A percentile compares a stretch with the other conserved stretches of the same genome.
These are phyloP conservation scores for Rhyacophila evoluta DNA, from an alignment of 2,888 invertebrate species.

Conservation along the genomic window DNA sequence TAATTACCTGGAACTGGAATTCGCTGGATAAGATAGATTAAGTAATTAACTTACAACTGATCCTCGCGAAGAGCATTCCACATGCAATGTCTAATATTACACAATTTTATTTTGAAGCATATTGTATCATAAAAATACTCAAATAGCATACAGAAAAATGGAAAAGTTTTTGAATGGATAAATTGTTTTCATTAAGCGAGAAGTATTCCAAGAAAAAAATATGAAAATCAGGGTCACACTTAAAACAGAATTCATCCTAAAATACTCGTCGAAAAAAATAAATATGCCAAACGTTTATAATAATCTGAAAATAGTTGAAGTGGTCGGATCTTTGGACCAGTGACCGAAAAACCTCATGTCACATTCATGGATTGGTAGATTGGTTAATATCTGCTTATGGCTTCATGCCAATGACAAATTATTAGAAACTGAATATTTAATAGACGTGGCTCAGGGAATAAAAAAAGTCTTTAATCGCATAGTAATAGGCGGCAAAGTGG, in stretches of 20 bases:
- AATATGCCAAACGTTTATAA: not conserved
- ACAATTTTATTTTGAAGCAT: too few species aligned
- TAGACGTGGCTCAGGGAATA: not conserved
- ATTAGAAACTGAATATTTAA: not conserved
- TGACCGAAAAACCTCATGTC: conserved; percentile 14
- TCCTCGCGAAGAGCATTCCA: too few species aligned
- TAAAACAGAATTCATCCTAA: not conserved
- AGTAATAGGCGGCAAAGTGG: too few species aligned
- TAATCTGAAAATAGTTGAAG: not conserved
- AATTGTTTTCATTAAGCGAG: too few species aligned
- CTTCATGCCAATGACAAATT: not conserved
- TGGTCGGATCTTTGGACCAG: not conserved
- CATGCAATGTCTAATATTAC: too few species aligned
- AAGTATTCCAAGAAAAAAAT: not conserved
- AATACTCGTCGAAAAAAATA: not conserved
- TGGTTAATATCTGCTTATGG: not conserved
- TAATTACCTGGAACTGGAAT: too few species aligned
- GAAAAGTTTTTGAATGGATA: not conserved
- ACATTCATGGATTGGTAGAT: not conserved
- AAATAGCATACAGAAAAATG: too few species aligned
- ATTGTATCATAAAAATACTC: too few species aligned
- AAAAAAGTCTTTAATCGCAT: not conserved
- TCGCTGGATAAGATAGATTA: too few species aligned
- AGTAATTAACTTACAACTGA: too few species aligned
- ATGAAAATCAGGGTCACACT: not conserved